Evolutionary conservation across 2,888 invertebrate species (phyloP), one percentile per base, ranked within the genome.

Genomic region (Caenorhabditis parvicauda): DNA sequence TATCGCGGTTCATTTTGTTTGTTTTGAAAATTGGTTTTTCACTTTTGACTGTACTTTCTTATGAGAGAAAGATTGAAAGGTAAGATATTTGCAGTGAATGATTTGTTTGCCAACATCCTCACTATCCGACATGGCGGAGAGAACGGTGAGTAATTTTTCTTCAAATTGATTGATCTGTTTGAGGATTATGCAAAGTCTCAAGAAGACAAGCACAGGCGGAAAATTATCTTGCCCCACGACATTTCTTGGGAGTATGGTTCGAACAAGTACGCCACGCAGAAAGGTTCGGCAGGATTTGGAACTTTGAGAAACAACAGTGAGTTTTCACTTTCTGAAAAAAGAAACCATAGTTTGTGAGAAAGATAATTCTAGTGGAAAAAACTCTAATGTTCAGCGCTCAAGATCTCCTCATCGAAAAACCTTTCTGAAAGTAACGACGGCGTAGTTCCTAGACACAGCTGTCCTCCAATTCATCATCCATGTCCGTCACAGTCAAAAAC

Each of bases 171-270:
- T n/a, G n/a, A n/a, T 51, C 12, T 42, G 27, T 46, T 55, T 48
- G 28, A 74, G 71, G 66, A 67, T 2, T 72, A 73, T 42, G 67
- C 70, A 12, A 55, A 64, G 52, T 50, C 52, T n/a, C 67, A 71
- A 56, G 71, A 72, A 44, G 60, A 59, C 19, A 65, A 66, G 22
- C 71, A 73, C 47, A 48, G 59, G 14, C 37, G 72, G 6, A 70
- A 70, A 49, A 70, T 75, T 27, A 52, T 73, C 6, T 48, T 73
- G 7, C 74, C 75, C 2, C 54, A 37, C 43, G 68, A 64, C 4
- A 76, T 77, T 45, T 72, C 75, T 6, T 77, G 77, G 77, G 78
- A 78, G 49, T 76, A 70, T 55, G 78, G 77, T 2, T 64, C 70
- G 6, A 78, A 79, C 46, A 72, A 76, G 28, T 76, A 59, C 54